These are phyloP conservation scores for Meteorus cinctellus DNA, from an alignment of 2,888 invertebrate genomes.

Conservation along the genomic window DNA sequence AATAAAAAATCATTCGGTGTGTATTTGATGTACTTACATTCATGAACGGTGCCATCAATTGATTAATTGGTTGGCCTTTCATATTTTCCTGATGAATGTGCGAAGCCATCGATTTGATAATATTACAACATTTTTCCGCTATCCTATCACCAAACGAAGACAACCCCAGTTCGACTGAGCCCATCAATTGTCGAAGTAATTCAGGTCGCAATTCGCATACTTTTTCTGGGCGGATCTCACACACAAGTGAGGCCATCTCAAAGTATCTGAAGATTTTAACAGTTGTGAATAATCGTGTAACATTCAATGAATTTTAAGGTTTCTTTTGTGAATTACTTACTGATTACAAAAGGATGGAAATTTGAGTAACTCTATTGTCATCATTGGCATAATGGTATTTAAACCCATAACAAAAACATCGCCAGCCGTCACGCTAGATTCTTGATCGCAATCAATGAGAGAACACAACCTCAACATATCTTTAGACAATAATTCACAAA, in stretches of 20 bases:
- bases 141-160: constrained; percentile 78
- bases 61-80: constrained; percentile 67
- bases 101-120: constrained; percentile 75
- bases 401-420: constrained; percentile 83
- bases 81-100: constrained; percentile 72
- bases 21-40: constrained; percentile 66
- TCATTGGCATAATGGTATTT: constrained; percentile 82
- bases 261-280: constrained; percentile 69
- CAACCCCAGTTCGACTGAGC: constrained; percentile 78
- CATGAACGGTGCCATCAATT: constrained; percentile 74
- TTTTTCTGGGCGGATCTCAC: constrained; percentile 81
- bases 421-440: constrained; percentile 68
- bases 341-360: constrained; percentile 81
- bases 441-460: background rate
- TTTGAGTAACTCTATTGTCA: constrained; percentile 82
- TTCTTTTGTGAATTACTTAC: constrained; percentile 66
- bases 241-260: constrained; percentile 79
- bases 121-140: constrained; percentile 77
- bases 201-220: constrained; percentile 75
- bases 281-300: background rate
- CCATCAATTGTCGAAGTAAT: constrained; percentile 75
- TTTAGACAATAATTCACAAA: constrained; percentile 78
- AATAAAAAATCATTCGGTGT: background rate
- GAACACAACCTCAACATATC: constrained; percentile 66
- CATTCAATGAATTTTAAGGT: constrained; percentile 8